These are phyloP conservation scores for Andrena trimmerana DNA, from an alignment of 2,888 invertebrate genomes.

Conservation along the genomic window DNA sequence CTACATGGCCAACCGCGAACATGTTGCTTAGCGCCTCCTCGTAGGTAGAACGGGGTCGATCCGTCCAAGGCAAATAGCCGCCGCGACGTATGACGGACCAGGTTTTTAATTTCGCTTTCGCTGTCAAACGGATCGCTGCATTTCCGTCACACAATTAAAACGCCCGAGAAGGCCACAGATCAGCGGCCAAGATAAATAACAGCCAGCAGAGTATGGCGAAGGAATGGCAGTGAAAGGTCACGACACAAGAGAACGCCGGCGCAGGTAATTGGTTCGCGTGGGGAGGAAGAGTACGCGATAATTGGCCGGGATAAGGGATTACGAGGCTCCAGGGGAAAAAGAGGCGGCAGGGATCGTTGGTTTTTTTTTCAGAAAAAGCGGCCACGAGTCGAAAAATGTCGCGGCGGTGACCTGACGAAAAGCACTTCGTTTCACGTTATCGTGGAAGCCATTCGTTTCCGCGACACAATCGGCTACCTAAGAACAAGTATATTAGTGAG, in stretches of 20 bases:
- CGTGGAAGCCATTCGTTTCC: constrained; percentile 70
- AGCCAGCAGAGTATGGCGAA: constrained; percentile 42
- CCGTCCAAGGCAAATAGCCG: neutral
- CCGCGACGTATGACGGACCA: neutral
- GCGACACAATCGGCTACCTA: constrained; percentile 73
- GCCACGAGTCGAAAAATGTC: constrained; percentile 42
- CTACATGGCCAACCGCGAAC: neutral
- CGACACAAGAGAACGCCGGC: constrained; percentile 31
- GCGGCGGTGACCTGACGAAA: constrained; percentile 70
- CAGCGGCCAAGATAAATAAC: constrained; percentile 42
- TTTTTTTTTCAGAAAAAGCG: constrained; percentile 20
- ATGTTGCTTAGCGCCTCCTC: neutral
- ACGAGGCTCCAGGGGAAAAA: constrained; percentile 36
- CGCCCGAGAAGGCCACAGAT: constrained; percentile 31
- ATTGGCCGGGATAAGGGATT: constrained; percentile 59
- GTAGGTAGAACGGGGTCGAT: neutral
- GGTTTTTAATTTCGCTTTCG: neutral
- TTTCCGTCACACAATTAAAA: constrained; percentile 41
- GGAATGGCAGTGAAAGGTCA: constrained; percentile 54
- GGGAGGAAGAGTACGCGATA: constrained; percentile 60
- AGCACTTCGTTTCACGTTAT: constrained; percentile 75
- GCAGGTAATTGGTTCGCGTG: constrained; percentile 59
- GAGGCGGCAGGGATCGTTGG: constrained; percentile 18
- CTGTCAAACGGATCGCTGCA: constrained; percentile 20
- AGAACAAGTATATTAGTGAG: constrained; percentile 75